These are phyloP conservation scores for Babyrousa celebensis DNA, from an alignment of 2,797 vertebrate species.

Conservation along the genomic window DNA sequence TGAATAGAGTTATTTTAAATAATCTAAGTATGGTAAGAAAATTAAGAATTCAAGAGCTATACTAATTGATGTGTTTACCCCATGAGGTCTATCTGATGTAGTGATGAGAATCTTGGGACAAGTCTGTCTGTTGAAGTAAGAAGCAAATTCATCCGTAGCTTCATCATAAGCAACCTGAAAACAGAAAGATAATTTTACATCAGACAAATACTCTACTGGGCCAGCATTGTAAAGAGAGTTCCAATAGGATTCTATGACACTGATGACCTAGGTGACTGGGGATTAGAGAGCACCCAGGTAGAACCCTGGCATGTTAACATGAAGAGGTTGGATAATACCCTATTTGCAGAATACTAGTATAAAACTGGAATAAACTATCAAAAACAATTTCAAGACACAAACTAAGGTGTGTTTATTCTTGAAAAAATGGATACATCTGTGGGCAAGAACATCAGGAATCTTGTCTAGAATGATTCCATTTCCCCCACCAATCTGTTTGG, in stretches of 20 bases:
- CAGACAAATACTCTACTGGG: not conserved
- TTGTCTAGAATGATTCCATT: not conserved
- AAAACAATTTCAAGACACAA: slow-evolving; percentile 52
- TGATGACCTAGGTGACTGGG: not conserved
- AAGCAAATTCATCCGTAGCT: slow-evolving; percentile 98
- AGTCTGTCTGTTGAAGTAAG: slow-evolving; percentile 97
- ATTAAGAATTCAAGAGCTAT: slow-evolving; percentile 60
- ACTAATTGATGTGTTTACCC: slow-evolving; percentile 91
- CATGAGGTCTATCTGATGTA: slow-evolving; percentile 98
- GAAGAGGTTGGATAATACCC: slow-evolving; percentile 25
- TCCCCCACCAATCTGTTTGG: not conserved
- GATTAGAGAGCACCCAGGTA: not conserved
- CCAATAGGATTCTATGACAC: not conserved
- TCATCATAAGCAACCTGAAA: slow-evolving; percentile 97
- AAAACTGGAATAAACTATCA: not conserved
- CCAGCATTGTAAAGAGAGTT: slow-evolving; percentile 5
- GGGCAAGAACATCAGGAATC: slow-evolving; percentile 11
- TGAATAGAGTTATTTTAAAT: slow-evolving; percentile 51
- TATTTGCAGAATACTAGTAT: not conserved
- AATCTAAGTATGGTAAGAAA: slow-evolving; percentile 27
- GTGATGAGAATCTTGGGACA: slow-evolving; percentile 99
- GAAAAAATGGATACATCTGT: slow-evolving; percentile 1
- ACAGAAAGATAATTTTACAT: slow-evolving; percentile 71
- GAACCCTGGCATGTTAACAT: not conserved
- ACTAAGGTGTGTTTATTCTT: slow-evolving; percentile 14